phyloP scores from a whole-genome alignment of 2,888 invertebrate species.

The Bruchidius siliquastri region DNA sequence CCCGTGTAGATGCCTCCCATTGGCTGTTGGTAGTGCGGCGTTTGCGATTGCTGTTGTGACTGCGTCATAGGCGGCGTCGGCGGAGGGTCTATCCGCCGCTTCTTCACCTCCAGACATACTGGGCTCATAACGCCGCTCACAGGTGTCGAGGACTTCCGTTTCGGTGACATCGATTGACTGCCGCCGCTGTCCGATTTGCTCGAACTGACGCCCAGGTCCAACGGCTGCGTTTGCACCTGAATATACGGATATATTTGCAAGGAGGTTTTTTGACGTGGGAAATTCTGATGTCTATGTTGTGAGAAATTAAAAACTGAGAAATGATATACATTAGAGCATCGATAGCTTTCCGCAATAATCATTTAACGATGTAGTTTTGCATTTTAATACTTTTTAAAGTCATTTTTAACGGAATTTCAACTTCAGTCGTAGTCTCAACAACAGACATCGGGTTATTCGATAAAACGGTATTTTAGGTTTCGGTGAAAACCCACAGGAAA shows the following conservation, averaged over 20 bases:
- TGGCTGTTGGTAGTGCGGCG: not conserved
- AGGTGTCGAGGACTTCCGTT: constrained; percentile 57
- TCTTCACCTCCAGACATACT: constrained; percentile 58
- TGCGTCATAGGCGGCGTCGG: not conserved
- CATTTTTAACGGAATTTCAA: no score
- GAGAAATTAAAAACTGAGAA: no score
- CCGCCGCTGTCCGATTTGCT: constrained; percentile 42
- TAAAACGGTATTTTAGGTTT: no score
- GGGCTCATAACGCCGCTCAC: constrained; percentile 45
- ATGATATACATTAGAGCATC: no score
- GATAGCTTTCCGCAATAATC: no score
- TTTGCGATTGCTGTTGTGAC: not conserved
- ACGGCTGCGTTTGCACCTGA: constrained; percentile 69
- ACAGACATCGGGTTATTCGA: no score
- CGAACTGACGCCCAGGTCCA: constrained; percentile 67
- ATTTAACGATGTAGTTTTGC: no score
- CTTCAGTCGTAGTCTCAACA: no score
- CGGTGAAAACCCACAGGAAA: no score
- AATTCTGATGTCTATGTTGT: no score
- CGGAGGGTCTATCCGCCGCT: constrained; percentile 56
- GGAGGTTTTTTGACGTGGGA: constrained; percentile 22
- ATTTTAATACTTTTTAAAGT: no score
- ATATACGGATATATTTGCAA: constrained; percentile 39
- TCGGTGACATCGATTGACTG: constrained; percentile 51
- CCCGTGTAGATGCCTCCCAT: not conserved